Percentiles rank a stretch among this genome's conserved stretches.
Conservation (phyloP, 2,113 vertebrate genomes). For the Pituophis catenifer region DNA sequence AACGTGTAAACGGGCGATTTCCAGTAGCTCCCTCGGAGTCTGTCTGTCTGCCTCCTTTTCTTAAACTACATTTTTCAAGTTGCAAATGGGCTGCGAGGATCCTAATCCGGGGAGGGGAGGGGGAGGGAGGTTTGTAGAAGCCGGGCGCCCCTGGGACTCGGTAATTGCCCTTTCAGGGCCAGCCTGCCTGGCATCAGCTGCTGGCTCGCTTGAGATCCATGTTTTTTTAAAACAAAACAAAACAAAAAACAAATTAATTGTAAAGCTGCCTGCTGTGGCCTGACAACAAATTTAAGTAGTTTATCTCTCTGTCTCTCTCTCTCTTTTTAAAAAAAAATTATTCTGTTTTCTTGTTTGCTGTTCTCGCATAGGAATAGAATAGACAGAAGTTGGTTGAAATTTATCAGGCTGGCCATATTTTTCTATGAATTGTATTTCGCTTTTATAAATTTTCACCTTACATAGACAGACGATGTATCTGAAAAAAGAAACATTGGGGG, state of each 20-base stretch:
- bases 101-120: background rate
- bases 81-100: background rate
- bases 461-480: background rate
- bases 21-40: background rate
- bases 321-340: background rate
- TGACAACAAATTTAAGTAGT: background rate
- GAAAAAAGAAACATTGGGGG: background rate
- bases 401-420: background rate
- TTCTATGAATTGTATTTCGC: background rate
- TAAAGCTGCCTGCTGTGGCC: background rate
- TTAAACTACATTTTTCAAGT: background rate
- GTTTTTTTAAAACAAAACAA: background rate
- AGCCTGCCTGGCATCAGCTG: background rate
- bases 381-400: background rate
- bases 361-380: background rate
- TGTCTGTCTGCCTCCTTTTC: background rate
- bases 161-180: background rate
- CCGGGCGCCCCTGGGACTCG: background rate
- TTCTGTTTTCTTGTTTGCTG: background rate
- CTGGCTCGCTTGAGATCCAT: background rate
- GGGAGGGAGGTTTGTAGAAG: background rate
- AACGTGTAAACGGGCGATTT: too few species aligned
- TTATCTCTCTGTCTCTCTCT: background rate
- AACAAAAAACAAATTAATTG: background rate
- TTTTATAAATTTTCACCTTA: background rate